Conservation (phyloP, 2,797 vertebrate species). For the Leptatherina wallacei region DNA sequence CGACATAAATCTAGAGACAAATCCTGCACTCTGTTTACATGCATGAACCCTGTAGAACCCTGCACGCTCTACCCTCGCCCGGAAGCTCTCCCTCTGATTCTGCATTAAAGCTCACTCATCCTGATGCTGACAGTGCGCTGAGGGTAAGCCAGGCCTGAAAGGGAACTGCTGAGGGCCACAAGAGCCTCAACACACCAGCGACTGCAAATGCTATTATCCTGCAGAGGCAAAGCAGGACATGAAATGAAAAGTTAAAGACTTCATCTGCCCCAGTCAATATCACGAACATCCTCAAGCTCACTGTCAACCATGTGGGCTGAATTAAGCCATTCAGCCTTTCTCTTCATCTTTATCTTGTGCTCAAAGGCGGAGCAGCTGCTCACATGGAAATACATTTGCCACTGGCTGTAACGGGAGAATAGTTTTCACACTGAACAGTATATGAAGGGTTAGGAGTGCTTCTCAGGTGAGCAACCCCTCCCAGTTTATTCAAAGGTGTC, state of each 20-base stretch:
- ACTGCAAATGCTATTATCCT: slow-evolving; percentile 64
- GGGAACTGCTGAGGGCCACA: slow-evolving; percentile 83
- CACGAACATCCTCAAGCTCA: slow-evolving; percentile 54
- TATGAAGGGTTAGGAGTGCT: background rate
- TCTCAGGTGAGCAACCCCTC: slow-evolving; percentile 24
- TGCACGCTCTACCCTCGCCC: slow-evolving; percentile 43
- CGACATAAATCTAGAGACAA: background rate
- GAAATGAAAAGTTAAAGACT: slow-evolving; percentile 63
- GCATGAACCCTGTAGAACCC: slow-evolving; percentile 10
- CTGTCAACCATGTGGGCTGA: slow-evolving; percentile 29
- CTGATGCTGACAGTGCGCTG: slow-evolving; percentile 77
- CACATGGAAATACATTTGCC: background rate
- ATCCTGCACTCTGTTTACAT: slow-evolving; percentile 14
- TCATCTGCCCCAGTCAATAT: slow-evolving; percentile 50
- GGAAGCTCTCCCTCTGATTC: slow-evolving; percentile 53
- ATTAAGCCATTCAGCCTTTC: slow-evolving; percentile 23
- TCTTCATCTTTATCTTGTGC: slow-evolving; percentile 28
- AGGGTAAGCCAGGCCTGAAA: slow-evolving; percentile 81
- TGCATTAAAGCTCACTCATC: slow-evolving; percentile 71
- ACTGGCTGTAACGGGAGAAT: slow-evolving; percentile 14
- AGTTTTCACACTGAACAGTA: slow-evolving; percentile 8
- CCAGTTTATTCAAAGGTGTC: slow-evolving; percentile 30
- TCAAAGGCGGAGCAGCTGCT: slow-evolving; percentile 20
- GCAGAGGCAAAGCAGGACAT: slow-evolving; percentile 61
- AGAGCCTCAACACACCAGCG: slow-evolving; percentile 49